Conservation (phyloP, 2,888 invertebrate species). For the Agonopterix heracliana region DNA sequence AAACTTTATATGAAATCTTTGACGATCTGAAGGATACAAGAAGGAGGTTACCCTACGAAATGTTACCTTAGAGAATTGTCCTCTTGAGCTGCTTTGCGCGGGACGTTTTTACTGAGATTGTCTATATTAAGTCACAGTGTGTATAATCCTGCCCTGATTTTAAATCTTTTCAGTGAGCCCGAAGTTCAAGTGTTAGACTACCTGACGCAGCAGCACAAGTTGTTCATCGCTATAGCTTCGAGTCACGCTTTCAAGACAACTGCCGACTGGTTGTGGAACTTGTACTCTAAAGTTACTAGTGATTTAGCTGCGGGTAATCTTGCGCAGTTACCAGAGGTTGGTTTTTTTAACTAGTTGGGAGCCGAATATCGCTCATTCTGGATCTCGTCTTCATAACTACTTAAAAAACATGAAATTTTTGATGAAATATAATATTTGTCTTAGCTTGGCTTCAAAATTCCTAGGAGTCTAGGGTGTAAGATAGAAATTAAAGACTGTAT, state of each 20-base stretch:
- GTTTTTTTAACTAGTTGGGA: neutral
- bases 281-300: slow-evolving; percentile 83
- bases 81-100: too few species aligned
- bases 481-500: too few species aligned
- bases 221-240: slow-evolving; percentile 90
- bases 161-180: slow-evolving; percentile 73
- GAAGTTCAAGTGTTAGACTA: slow-evolving; percentile 95
- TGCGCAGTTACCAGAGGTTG: slow-evolving; percentile 88
- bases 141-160: neutral
- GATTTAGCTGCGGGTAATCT: slow-evolving; percentile 86
- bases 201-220: slow-evolving; percentile 94
- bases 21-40: too few species aligned
- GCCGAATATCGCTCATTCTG: neutral
- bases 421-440: too few species aligned
- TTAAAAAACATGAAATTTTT: too few species aligned
- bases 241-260: slow-evolving; percentile 85
- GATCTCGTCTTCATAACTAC: too few species aligned
- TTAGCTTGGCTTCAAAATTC: too few species aligned
- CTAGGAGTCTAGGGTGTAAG: too few species aligned
- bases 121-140: neutral
- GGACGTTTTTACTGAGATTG: too few species aligned
- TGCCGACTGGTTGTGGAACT: slow-evolving; percentile 85
- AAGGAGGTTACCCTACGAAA: too few species aligned
- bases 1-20: too few species aligned
- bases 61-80: too few species aligned